Evolutionary conservation across 64 coral and sea anemone genomes (phyloP), one percentile per base, ranked within the genome.

Genomic region (Actinia tenebrosa): DNA sequence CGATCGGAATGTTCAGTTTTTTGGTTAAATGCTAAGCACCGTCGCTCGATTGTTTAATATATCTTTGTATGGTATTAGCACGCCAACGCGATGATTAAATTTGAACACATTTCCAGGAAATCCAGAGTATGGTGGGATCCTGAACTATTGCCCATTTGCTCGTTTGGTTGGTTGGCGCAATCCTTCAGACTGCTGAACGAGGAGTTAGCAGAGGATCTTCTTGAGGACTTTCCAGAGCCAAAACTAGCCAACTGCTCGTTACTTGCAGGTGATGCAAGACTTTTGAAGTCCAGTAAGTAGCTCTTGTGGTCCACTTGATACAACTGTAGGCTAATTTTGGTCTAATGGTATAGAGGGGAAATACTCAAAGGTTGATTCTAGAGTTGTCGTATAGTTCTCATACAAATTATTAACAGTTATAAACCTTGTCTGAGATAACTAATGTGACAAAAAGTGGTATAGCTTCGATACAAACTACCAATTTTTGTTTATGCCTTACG

Each of bases 71-170:
- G 18, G 27, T 27, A 6, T 89, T 54, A 97, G 85, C 94, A 97
- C 4, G 91, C 92, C 46, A 98, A 82, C 59, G 92, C 92, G 46
- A 94, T 78, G 9, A 98, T 98, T 27, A 98, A 89, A 62, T 94
- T 94, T 2, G 96, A 86, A 86, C 92, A 98, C 92, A 98, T 98
- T 94, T 98, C 96, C 92, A 98, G 88, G 80, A 94, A 98, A n/a
- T 98, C 96, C 93, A 98, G 66, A 3, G 90, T 94, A 58, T 98
- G 96, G 18, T 98, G 96, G 26, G 80, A 84, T 19, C 87, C 89
- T 11, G 50, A 37, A 54, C 56, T 44, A 55, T 42, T 80, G 30
- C 50, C 78, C 46, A 71, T 78, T 37, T 59, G 62, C 3, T 64
- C 61, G 46, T 26, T 53, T 69, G 61, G n/a, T 60, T 59, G 77